These are phyloP conservation scores for Hylyphantes graminicola DNA, from an alignment of 1,140 invertebrate genomes.

Conservation along the genomic window DNA sequence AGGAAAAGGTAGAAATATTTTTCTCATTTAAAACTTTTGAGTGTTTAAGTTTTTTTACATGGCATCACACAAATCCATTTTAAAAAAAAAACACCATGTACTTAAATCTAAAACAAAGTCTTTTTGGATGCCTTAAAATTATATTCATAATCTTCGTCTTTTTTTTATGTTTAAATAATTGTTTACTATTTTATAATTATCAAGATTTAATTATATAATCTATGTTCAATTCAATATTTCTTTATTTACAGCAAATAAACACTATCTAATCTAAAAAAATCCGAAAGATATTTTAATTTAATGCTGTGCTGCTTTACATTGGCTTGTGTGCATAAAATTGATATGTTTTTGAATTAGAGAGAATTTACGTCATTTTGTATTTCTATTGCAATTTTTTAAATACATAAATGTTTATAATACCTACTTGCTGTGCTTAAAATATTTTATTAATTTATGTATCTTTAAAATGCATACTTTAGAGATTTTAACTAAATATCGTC, in stretches of 20 bases:
- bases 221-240: too few species aligned
- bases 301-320: too few species aligned
- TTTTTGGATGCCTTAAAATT: background rate
- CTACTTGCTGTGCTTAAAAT: background rate
- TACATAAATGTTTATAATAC: background rate
- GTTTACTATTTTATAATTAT: background rate
- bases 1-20: conserved; percentile 74
- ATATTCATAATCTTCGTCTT: background rate
- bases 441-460: background rate
- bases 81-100: background rate
- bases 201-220: too few species aligned
- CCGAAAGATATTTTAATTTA: too few species aligned
- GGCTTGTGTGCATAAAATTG: too few species aligned
- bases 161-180: background rate
- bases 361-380: too few species aligned
- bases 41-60: background rate
- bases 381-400: too few species aligned
- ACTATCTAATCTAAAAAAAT: too few species aligned
- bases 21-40: background rate
- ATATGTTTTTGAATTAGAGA: too few species aligned
- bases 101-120: background rate
- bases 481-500: background rate
- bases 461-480: background rate
- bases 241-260: too few species aligned
- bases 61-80: too few species aligned